phyloP scores from a whole-genome alignment of 2,113 vertebrate genomes.

The Indicator indicator region DNA sequence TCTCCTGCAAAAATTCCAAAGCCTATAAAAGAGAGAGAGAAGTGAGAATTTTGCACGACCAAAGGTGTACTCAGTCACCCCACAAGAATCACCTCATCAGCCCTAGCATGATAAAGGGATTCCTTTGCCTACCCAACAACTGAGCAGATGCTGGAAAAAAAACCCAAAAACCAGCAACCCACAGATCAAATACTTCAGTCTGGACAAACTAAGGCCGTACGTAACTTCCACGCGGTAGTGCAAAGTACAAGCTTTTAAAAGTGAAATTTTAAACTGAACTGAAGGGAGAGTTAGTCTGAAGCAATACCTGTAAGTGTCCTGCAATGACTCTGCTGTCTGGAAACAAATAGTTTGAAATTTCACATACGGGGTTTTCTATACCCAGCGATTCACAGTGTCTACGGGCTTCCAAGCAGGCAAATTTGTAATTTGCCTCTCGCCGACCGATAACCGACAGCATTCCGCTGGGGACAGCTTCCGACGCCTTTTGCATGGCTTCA shows the following conservation, averaged over 20 bases:
- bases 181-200: not conserved
- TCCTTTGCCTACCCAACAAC: not conserved
- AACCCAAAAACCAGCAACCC: not conserved
- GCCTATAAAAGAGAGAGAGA: constrained; percentile 77
- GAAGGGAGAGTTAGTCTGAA: not conserved
- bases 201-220: fast-evolving
- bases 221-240: fast-evolving
- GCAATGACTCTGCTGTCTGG: constrained; percentile 93
- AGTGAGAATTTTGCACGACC: not conserved
- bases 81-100: not conserved
- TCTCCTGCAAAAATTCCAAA: constrained; percentile 88
- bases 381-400: constrained; percentile 86
- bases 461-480: constrained; percentile 84
- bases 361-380: constrained; percentile 85
- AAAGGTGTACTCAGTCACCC: not conserved
- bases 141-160: not conserved
- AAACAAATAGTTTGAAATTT: constrained; percentile 91
- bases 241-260: not conserved
- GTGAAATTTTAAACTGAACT: not conserved
- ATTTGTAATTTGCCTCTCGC: constrained; percentile 79
- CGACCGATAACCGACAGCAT: constrained; percentile 90
- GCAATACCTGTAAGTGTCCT: constrained; percentile 87
- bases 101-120: not conserved
- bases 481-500: constrained; percentile 93
- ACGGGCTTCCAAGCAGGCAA: constrained; percentile 86